Evolutionary conservation across 2,888 invertebrate species (phyloP), one percentile per base, ranked within the genome.

Genomic region (Calameuta idolon): DNA sequence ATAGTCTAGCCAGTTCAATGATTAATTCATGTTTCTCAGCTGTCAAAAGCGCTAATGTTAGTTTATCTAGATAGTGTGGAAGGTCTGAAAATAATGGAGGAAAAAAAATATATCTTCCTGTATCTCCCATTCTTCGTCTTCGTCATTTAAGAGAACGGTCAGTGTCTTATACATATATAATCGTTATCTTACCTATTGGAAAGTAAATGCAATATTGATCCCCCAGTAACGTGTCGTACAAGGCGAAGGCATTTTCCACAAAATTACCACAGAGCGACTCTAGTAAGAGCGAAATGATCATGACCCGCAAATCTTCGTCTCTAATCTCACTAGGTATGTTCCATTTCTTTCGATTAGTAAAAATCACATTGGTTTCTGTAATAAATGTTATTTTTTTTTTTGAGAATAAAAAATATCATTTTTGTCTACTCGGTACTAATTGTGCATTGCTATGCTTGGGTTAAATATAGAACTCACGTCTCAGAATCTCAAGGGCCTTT

Each of bases 141-240:
- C 23, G 31, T 11, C 12, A n/a, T 12, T 71, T 73, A 12, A n/a
- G 34, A 9, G 31, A 30, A 23, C 30, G 23, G 35, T 33, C 15
- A 1, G 35, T 71, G 11, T 40, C 11, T 31, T 55, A 35, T 30
- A 12, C 30, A 74, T 15, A 55, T 73, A 55, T 68, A 30, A 37
- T 37, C n/a, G 4, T 9, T 74, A 75, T 23, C 84, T 87, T 81
- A 90, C 89, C 89, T 83, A 90, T 84, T 69, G 89, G 90, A 75
- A 82, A 76, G 81, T 82, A 84, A 79, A 79, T 81, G 34, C 78
- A 84, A 37, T 71, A 75, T 75, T 90, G 90, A 81, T 89, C 87
- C 37, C 33, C n/a, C 11, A 87, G 40, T 73, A 90, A 77, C 77
- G 84, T 84, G 69, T 86, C 78, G 34, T 88, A 87, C 33, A 90